Evolutionary conservation across 2,113 vertebrate genomes (phyloP), one percentile per base, ranked within the genome.

Genomic region (Nesogale talazaci): DNA sequence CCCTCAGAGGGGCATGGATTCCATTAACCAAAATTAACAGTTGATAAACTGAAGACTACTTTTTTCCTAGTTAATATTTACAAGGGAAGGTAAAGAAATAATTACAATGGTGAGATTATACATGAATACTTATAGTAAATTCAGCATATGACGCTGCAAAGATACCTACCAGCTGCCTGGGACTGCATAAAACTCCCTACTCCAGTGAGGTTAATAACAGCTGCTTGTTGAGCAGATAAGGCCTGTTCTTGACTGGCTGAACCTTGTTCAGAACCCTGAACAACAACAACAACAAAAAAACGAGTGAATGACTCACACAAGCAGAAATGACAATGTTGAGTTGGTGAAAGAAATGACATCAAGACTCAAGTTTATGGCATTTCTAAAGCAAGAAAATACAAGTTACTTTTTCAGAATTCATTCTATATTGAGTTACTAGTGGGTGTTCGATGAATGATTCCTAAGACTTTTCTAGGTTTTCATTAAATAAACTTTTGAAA

Each of bases 181-280:
- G 99, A 98, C 91, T 99, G 99, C 98, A 99, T 98, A 97, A 99
- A 99, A 86, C 99, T 98, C 93, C 99, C 99, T 83, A 99, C 98
- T 97, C 99, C 99, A 6, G 98, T 98, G 92, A 99, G 98, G 97
- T 99, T 99, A 97, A 99, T 99, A 94, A 99, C 98, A 85, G 99
- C 99, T n/a, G 99, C 98, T 94, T 99, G 99, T 96, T 99, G 99
- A 96, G 99, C 98, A 95, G 98, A 98, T 97, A 99, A 98, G 96
- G 98, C 98, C 96, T 99, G 99, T 95, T 99, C 99, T 88, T 98
- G 97, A 92, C 97, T 98, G 65, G 96, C 83, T 95, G 98, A 89
- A 96, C 97, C 97, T 97, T 99, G 98, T 93, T 99, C 99, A 93
- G 97, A 97, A 88, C 97, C 97, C 99, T 99, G 97, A 94, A 79